phyloP scores from a whole-genome alignment of 1,140 invertebrate species.

The Saxidomus purpurata region DNA sequence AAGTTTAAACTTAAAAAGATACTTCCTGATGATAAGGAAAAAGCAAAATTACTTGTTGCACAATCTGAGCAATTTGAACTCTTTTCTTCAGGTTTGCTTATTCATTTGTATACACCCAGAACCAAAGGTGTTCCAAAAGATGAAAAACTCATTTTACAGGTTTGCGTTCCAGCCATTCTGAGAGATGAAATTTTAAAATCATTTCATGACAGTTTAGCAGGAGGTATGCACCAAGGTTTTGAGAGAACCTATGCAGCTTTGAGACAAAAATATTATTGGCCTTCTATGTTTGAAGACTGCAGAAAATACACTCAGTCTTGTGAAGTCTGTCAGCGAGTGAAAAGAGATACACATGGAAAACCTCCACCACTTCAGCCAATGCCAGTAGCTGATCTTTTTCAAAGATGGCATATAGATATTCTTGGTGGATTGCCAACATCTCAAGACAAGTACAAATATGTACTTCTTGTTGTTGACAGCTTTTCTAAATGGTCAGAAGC shows the following conservation, averaged over 20 bases:
- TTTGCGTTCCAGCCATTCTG: neutral
- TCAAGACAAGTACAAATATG: neutral
- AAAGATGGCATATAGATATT: conserved; percentile 40
- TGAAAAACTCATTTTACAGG: neutral
- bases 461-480: conserved; percentile 33
- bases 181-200: neutral
- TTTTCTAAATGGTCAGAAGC: neutral
- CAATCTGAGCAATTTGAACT: neutral
- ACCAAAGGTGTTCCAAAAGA: neutral
- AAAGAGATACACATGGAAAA: neutral
- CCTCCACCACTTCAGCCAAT: conserved; percentile 19
- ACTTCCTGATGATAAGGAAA: neutral
- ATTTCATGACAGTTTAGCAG: conserved; percentile 61
- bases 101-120: conserved; percentile 44
- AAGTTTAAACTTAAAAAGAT: neutral
- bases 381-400: neutral
- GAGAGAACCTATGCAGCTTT: neutral
- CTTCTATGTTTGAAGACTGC: conserved; percentile 48
- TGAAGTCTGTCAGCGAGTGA: conserved; percentile 53
- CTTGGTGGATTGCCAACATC: conserved; percentile 3
- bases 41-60: neutral
- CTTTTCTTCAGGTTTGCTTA: conserved; percentile 56
- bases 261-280: conserved; percentile 59
- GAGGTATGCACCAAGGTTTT: conserved; percentile 32
- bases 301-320: conserved; percentile 61